Percentiles rank a stretch among this genome's conserved stretches.
Conservation (phyloP, 2,113 vertebrate species). For the Ammodytes dubius region DNA sequence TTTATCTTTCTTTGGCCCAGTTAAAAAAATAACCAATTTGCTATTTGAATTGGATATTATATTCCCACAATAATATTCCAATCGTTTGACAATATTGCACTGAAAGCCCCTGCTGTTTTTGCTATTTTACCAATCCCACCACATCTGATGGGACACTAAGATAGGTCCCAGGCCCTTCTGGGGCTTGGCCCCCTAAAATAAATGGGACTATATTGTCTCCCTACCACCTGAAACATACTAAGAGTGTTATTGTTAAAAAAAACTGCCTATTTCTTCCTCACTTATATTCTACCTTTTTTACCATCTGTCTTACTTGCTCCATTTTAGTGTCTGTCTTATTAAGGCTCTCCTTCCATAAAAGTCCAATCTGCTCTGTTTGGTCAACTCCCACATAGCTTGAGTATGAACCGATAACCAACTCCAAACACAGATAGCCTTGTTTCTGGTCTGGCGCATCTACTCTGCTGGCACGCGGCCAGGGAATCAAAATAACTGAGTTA, state of each 20-base stretch:
- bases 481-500: no score
- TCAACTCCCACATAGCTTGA: no score
- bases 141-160: not conserved
- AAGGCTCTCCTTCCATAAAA: no score
- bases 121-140: conserved; percentile 4
- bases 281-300: no score
- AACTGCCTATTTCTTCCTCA: no score
- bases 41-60: conserved; percentile 35
- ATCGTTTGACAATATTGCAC: conserved; percentile 6
- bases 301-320: no score
- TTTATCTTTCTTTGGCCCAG: conserved; percentile 52
- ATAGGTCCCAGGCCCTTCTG: not conserved
- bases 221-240: conserved; percentile 9
- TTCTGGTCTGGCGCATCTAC: no score
- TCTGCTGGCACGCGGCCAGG: no score
- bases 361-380: no score
- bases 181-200: not conserved
- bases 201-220: not conserved
- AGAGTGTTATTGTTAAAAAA: not conserved
- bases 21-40: conserved; percentile 42
- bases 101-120: conserved; percentile 5
- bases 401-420: no score
- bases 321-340: no score
- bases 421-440: no score
- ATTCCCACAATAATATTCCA: conserved; percentile 31